A percentile compares a stretch with the other conserved stretches of the same genome.
These are phyloP conservation scores for Pangasius larnaudii DNA, from an alignment of 2,797 vertebrate genomes.

Conservation along the genomic window DNA sequence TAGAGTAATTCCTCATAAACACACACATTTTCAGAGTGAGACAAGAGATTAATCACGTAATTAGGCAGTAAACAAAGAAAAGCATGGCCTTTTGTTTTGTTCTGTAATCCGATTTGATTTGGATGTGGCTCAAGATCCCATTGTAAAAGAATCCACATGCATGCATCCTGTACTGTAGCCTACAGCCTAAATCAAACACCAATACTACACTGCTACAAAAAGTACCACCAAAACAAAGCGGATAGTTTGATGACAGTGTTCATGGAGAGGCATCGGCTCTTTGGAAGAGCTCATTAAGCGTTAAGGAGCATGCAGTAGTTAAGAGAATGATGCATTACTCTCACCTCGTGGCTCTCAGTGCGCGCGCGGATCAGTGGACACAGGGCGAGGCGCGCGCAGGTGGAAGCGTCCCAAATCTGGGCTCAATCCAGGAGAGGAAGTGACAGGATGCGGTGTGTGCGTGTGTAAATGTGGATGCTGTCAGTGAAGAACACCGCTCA, in stretches of 20 bases:
- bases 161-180: slow-evolving; percentile 4
- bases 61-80: slow-evolving; percentile 68
- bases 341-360: slow-evolving; percentile 75
- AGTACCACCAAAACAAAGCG: slow-evolving; percentile 16
- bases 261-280: slow-evolving; percentile 24
- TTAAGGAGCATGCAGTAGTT: slow-evolving; percentile 49
- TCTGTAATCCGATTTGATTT: slow-evolving; percentile 72
- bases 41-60: neutral
- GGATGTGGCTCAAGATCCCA: slow-evolving; percentile 61
- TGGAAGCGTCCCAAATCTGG: slow-evolving; percentile 44
- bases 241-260: slow-evolving; percentile 10
- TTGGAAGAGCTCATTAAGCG: slow-evolving; percentile 51
- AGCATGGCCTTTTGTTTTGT: slow-evolving; percentile 69
- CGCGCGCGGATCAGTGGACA: slow-evolving; percentile 35
- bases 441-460: slow-evolving; percentile 45
- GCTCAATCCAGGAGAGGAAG: slow-evolving; percentile 60
- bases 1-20: neutral
- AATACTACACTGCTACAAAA: neutral
- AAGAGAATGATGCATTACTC: slow-evolving; percentile 32
- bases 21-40: neutral
- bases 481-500: slow-evolving; percentile 72
- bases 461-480: slow-evolving; percentile 75
- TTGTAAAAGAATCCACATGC: slow-evolving; percentile 43
- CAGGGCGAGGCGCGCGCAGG: neutral
- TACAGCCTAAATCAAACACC: neutral